A percentile compares a stretch with the other conserved stretches of the same genome.
Evolutionary conservation across 1,140 invertebrate species (phyloP).

Genomic region (Drosophila parvula): DNA sequence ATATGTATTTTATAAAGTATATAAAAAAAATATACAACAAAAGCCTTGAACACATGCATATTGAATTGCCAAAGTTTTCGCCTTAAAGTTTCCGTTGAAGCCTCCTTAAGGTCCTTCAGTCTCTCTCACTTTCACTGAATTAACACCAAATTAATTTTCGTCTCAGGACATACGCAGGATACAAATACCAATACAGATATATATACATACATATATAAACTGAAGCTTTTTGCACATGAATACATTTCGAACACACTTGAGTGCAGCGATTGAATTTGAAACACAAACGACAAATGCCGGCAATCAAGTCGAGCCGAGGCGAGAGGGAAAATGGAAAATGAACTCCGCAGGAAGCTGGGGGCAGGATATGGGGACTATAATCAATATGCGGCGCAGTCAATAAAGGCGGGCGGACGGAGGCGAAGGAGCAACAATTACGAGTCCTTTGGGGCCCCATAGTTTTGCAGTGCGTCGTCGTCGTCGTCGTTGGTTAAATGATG

Average conservation of each 20-base stretch:
- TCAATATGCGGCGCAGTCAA: constrained; percentile 79
- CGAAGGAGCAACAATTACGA: constrained; percentile 73
- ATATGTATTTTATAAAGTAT: no score
- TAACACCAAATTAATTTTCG: constrained; percentile 78
- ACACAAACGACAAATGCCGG: constrained; percentile 71
- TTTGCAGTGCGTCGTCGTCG: constrained; percentile 65
- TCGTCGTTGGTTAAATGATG: constrained; percentile 80
- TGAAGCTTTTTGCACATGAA: constrained; percentile 26
- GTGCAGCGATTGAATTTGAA: constrained; percentile 79
- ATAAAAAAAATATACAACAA: neutral
- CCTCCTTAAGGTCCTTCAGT: constrained; percentile 46
- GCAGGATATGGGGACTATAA: constrained; percentile 63
- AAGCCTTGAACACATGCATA: neutral
- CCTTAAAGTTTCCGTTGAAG: constrained; percentile 34
- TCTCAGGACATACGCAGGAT: constrained; percentile 21
- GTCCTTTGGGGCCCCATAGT: constrained; percentile 45
- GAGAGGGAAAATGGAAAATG: constrained; percentile 30
- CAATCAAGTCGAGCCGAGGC: constrained; percentile 68
- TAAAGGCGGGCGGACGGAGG: constrained; percentile 13
- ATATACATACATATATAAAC: neutral
- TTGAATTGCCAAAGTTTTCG: neutral
- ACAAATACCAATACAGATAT: constrained; percentile 4
- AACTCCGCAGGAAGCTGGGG: constrained; percentile 22
- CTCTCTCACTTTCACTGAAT: constrained; percentile 72
- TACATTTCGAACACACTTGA: constrained; percentile 46